Base-by-base conservation (phyloP, 2,797 vertebrate genomes). In the Sardinella longiceps region DNA sequence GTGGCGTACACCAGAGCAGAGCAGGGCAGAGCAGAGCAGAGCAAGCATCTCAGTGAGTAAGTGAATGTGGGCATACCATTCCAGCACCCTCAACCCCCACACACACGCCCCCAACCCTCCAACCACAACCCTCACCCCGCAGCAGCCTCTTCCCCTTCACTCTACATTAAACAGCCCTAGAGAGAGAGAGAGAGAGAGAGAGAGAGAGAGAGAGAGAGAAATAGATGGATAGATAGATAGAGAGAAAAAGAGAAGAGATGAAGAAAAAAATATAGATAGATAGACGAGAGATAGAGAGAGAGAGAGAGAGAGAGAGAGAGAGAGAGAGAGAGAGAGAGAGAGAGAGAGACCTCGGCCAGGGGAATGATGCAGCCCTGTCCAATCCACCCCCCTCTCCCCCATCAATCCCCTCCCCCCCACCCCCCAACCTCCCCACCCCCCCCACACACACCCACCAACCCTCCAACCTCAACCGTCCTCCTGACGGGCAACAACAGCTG, bases 401-500 rank as follows among this genome's bases (percentile, higher is more conserved):
- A 66, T n/a, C 66, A 39, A 9, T 25, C 14, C 63, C 33, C 66
- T 15, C 33, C 63, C 30, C 25, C 60, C 23, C 25, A 23, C 23
- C 23, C 12, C 10, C 25, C n/a, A n/a, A n/a, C n/a, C n/a, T n/a
- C 28, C 30, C 63, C 63, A 9, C 70, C 18, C 37, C 70, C 70
- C 2, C 56, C 9, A 12, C 56, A n/a, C n/a, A n/a, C 25, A 23
- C 23, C 23, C 12, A 1, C 25, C n/a, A n/a, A n/a, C n/a, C n/a
- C 18, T 18, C 70, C 70, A 0, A 63, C 63, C 14, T 30, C 63
- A 30, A 33, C 81, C 51, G 39, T 58, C 81, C 46, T 43, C 45
- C 81, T 82, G 81, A 84, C 37, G 45, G 58, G 82, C 74, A 53
- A 58, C 83, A 82, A 56, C 83, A 87, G 83, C 66, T 84, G 86